Evolutionary conservation across 2,888 invertebrate species (phyloP).

Genomic region (Drosophila robusta): DNA sequence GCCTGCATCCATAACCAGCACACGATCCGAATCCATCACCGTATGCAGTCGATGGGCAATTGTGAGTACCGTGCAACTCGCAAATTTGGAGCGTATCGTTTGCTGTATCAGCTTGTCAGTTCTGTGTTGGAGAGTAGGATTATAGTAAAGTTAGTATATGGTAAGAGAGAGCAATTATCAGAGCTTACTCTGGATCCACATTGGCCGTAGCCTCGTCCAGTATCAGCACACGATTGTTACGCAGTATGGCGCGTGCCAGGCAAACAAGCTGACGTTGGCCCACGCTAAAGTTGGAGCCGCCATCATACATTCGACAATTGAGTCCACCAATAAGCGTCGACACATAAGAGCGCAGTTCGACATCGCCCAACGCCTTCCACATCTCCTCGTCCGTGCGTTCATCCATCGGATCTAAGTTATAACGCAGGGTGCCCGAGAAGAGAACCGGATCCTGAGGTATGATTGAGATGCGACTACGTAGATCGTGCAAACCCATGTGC

Average conservation of each 20-base stretch:
- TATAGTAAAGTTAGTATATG: neutral
- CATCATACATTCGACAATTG: conserved; percentile 89
- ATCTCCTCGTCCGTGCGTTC: conserved; percentile 90
- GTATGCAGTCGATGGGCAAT: conserved; percentile 96
- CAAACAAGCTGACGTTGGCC: conserved; percentile 96
- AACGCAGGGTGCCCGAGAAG: conserved; percentile 93
- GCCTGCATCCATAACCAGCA: conserved; percentile 93
- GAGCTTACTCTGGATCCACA: conserved; percentile 92
- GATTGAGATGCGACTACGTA: conserved; percentile 93
- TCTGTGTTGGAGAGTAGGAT: conserved; percentile 82
- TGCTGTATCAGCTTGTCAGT: conserved; percentile 94
- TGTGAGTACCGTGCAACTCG: conserved; percentile 93
- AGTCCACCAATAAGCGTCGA: conserved; percentile 87
- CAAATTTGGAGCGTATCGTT: conserved; percentile 92
- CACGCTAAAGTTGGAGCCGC: conserved; percentile 93
- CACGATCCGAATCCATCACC: conserved; percentile 95
- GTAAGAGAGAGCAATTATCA: neutral
- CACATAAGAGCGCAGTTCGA: conserved; percentile 91
- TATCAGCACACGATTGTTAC: conserved; percentile 92
- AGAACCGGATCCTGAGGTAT: conserved; percentile 97
- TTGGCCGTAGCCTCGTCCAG: conserved; percentile 97
- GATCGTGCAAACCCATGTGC: conserved; percentile 90
- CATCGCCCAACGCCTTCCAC: conserved; percentile 92
- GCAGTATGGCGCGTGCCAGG: conserved; percentile 92
- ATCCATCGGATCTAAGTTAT: conserved; percentile 94